Evolutionary conservation across 2,113 vertebrate species (phyloP).

Genomic region (Macrotis lagotis): DNA sequence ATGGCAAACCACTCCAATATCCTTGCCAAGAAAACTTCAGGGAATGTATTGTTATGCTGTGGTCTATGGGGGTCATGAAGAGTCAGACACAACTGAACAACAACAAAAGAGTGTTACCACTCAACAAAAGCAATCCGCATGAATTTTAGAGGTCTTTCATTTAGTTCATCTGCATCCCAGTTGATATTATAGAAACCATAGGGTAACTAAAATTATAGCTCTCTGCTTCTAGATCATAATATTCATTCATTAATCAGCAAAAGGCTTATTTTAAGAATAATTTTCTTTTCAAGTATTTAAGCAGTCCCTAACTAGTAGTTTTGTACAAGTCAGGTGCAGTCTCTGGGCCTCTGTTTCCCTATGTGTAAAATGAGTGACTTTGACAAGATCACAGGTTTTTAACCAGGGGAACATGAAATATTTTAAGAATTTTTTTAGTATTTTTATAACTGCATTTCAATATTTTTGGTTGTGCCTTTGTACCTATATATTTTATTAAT

Average conservation of each 20-base stretch:
- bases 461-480: too few relatives aligned
- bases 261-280: too few relatives aligned
- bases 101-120: background rate
- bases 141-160: background rate
- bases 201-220: background rate
- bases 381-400: background rate
- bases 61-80: background rate
- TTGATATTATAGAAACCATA: background rate
- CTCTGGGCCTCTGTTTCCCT: background rate
- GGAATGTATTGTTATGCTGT: background rate
- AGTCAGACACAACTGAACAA: background rate
- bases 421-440: background rate
- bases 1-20: background rate
- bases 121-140: background rate
- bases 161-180: background rate
- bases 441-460: too few relatives aligned
- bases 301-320: background rate
- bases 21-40: background rate
- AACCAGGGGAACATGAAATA: background rate
- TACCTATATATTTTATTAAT: too few relatives aligned
- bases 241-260: background rate
- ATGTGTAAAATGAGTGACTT: background rate
- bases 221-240: background rate
- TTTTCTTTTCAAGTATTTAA: too few relatives aligned
- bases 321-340: background rate